A percentile compares a stretch with the other conserved stretches of the same genome.
phyloP scores from a whole-genome alignment of 2,888 invertebrate species.

The Druceiella hillmani region DNA sequence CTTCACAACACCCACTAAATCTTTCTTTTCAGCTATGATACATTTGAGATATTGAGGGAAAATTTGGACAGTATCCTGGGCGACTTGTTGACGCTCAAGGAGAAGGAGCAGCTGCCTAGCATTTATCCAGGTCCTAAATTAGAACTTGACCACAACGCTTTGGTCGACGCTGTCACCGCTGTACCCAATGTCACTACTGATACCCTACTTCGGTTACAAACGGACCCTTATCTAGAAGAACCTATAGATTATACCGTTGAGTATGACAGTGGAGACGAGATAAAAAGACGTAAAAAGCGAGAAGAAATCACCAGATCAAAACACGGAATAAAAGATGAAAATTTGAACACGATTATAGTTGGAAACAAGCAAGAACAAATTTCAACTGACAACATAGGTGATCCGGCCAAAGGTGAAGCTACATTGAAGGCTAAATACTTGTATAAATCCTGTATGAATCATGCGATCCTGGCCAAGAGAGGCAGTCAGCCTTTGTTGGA shows the following conservation, averaged over 20 bases:
- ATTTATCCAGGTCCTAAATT: conserved; percentile 38
- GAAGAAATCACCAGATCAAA: no score
- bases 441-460: conserved; percentile 84
- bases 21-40: conserved; percentile 60
- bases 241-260: no score
- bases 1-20: no score
- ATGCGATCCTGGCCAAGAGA: conserved; percentile 62
- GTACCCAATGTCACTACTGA: no score
- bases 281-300: no score
- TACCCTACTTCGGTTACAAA: neutral
- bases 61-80: conserved; percentile 66
- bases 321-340: no score
- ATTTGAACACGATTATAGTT: no score
- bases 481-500: conserved; percentile 66
- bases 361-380: neutral
- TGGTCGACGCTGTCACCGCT: no score
- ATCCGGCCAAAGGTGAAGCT: conserved; percentile 50
- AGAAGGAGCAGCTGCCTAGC: conserved; percentile 30
- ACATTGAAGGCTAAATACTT: conserved; percentile 76
- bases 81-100: conserved; percentile 58
- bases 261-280: no score
- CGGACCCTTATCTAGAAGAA: no score
- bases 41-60: conserved; percentile 84
- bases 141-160: conserved; percentile 32
- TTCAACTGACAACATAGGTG: conserved; percentile 24